Evolutionary conservation across 2,888 invertebrate genomes (phyloP), one percentile per base, ranked within the genome.

Genomic region (Rotaria magnacalcarata): DNA sequence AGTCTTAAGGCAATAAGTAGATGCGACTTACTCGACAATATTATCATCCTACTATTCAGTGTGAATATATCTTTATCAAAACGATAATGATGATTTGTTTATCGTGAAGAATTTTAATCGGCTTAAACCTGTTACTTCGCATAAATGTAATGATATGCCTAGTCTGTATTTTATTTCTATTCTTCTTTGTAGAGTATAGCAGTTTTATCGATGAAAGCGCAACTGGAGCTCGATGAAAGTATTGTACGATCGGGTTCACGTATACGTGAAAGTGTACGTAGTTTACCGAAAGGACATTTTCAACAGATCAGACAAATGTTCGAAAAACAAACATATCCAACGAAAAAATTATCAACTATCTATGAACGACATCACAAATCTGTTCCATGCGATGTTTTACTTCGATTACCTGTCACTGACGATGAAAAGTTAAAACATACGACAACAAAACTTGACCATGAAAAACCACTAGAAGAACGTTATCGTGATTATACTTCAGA

Each of bases 201-300:
- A 14, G 19, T 34, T 34, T 19, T 19, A 7, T 52, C 52, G n/a
- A 27, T 67, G 67, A 34, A 67, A 16, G 3, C 16, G 6, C 67
- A 67, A 67, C 16, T 5, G 16, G 34, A 67, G 6, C 16, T 14
- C 14, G 67, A 67, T 67, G 67, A 16, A 19, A 34, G 16, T 67
- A 16, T 67, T 67, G 6, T 67, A 34, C 67, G 67, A 19, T 67
- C 67, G 34, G 80, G 80, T n/a, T 4, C 80, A 47, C n/a, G 47
- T 47, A 47, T 80, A 47, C 43, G 80, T 47, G 80, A 86, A 58
- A 86, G 86, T 86, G 85, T 86, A 50, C 85, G 86, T 21, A 58
- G 85, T 58, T 85, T 86, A 47, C 86, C 86, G 16, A 41, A 86
- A 75, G 86, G 86, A 41, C 86, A 86, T 50, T 86, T 86, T 85